Conservation (phyloP, 2,888 invertebrate species). For the Bellardia bayeri region DNA sequence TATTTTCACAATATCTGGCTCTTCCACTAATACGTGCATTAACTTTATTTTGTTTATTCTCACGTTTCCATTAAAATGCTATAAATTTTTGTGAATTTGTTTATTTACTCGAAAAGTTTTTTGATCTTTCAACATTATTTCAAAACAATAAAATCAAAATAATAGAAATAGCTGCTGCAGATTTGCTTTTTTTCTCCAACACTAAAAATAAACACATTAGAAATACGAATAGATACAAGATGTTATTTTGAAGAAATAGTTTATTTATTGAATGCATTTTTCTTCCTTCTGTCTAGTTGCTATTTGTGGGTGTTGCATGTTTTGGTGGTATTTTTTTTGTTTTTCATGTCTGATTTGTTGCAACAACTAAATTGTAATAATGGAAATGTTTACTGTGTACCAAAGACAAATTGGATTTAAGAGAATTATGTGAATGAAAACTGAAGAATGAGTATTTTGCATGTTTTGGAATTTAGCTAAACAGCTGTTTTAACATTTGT, state of each 20-base stretch:
- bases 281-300: not conserved
- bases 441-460: not conserved
- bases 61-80: constrained; percentile 51
- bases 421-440: not conserved
- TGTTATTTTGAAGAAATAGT: constrained; percentile 8
- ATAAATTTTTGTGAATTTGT: constrained; percentile 37
- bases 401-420: not conserved
- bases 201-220: constrained; percentile 18
- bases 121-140: constrained; percentile 51
- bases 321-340: constrained; percentile 16
- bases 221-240: not conserved
- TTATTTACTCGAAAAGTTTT: constrained; percentile 43
- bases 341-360: constrained; percentile 32
- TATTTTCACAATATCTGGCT: not conserved
- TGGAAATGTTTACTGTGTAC: not conserved
- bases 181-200: not conserved
- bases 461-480: not conserved
- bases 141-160: constrained; percentile 26
- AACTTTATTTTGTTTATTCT: constrained; percentile 6
- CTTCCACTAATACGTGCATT: not conserved
- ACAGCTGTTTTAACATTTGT: constrained; percentile 32
- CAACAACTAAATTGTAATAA: constrained; percentile 39
- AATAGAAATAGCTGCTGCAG: constrained; percentile 17
- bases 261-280: constrained; percentile 48
- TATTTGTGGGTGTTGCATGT: constrained; percentile 3